phyloP scores from a whole-genome alignment of 2,888 invertebrate genomes.

The Drosophila mulleri region DNA sequence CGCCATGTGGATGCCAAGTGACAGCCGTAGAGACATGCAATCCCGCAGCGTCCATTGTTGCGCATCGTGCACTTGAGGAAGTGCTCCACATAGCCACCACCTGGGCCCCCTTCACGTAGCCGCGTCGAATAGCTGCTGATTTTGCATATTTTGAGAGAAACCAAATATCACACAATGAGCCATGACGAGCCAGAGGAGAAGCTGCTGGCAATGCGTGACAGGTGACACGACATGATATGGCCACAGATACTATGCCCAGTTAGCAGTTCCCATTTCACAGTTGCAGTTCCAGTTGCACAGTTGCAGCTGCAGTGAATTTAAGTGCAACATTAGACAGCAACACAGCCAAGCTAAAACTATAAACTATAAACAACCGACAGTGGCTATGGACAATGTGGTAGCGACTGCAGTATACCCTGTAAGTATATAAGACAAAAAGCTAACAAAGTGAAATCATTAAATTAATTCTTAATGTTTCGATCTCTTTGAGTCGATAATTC shows the following conservation, averaged over 20 bases:
- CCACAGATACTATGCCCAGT: constrained; percentile 7
- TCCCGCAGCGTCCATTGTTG: constrained; percentile 69
- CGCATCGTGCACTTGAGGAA: constrained; percentile 76
- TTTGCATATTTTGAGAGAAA: constrained; percentile 73
- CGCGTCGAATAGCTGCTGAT: constrained; percentile 29
- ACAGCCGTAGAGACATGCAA: constrained; percentile 64
- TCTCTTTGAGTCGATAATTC: background rate
- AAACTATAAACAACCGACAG: constrained; percentile 28
- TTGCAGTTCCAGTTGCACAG: constrained; percentile 3
- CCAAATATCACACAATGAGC: constrained; percentile 69
- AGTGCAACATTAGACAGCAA: constrained; percentile 35
- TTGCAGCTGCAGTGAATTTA: constrained; percentile 25
- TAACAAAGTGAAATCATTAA: background rate
- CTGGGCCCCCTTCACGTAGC: background rate
- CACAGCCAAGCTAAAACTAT: constrained; percentile 16
- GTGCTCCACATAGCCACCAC: constrained; percentile 63
- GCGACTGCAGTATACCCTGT: background rate
- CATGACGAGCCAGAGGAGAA: constrained; percentile 47
- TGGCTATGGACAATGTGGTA: background rate
- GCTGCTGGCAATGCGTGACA: constrained; percentile 55
- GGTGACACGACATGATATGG: constrained; percentile 58
- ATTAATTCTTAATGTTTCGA: too few species aligned
- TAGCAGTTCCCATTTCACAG: constrained; percentile 9
- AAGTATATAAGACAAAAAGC: background rate
- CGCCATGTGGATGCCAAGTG: constrained; percentile 67